Evolutionary conservation across 2,888 invertebrate genomes (phyloP), one percentile per base, ranked within the genome.

Genomic region (Phyto melanocephala): DNA sequence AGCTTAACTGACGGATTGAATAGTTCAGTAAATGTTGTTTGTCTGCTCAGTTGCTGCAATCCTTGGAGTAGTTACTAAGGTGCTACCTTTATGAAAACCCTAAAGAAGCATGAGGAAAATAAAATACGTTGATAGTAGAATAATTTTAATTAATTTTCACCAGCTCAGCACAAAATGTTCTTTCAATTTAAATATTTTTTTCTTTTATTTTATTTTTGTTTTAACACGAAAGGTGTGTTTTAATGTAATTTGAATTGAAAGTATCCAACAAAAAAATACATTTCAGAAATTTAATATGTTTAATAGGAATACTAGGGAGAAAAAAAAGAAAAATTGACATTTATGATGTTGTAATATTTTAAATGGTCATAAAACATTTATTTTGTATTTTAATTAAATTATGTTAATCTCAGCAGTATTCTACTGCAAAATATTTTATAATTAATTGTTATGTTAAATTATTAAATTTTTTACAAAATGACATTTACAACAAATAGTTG

Each of bases 71-170:
- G 79, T 67, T 42, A 52, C 67, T 67, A 67, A 79, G 72, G 79
- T 67, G 65, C 50, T 67, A 42, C 42, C 60, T 62, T 62, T 52
- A 62, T 13, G 35, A 17, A 47, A 67, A 58, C 67, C n/a, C n/a
- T n/a, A n/a, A n/a, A n/a, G n/a, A n/a, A n/a, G n/a, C n/a, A n/a
- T n/a, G n/a, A n/a, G n/a, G n/a, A n/a, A n/a, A n/a, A n/a, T n/a
- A n/a, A n/a, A n/a, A n/a, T n/a, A n/a, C n/a, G n/a, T n/a, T n/a
- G n/a, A n/a, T n/a, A n/a, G n/a, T n/a, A n/a, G n/a, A n/a, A 82
- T 79, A 82, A 90, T 90, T 90, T 90, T 90, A 90, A 90, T 90
- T 90, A 90, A 90, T 90, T 90, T 90, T 88, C 88, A 87, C 89
- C 87, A 88, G 87, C 87, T 90, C 90, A 90, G 89, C 90, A 87